Conservation (phyloP, 1,140 invertebrate genomes). For the Brachionus manjavacas region DNA sequence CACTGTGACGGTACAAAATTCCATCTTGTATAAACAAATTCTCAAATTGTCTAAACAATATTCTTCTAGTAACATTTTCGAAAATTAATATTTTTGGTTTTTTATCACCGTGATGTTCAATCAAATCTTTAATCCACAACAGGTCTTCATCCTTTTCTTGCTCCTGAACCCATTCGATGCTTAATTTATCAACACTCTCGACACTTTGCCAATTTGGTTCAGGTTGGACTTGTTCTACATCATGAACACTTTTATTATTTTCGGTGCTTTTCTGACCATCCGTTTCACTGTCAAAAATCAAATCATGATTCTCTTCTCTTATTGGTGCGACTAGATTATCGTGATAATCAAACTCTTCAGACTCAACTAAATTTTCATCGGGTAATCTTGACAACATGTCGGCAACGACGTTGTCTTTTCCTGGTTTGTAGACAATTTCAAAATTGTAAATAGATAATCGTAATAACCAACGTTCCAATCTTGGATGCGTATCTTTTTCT, state of each 20-base stretch:
- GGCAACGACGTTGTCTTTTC: not conserved
- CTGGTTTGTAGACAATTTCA: not conserved
- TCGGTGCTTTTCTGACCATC: not conserved
- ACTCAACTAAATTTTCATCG: not conserved
- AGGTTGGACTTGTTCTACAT: not conserved
- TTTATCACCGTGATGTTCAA: conserved; percentile 2
- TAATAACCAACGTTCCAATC: conserved; percentile 4
- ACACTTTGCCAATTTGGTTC: not conserved
- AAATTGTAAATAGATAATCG: not conserved
- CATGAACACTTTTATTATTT: not conserved
- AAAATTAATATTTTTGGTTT: conserved; percentile 25
- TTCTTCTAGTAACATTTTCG: not conserved
- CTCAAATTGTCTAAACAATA: conserved; percentile 3
- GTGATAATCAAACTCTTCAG: not conserved
- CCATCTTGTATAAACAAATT: not conserved
- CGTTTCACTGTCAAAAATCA: not conserved
- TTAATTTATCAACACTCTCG: not conserved
- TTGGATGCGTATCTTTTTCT: conserved; percentile 38
- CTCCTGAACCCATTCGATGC: not conserved
- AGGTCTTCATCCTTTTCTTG: not conserved
- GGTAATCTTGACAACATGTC: not conserved
- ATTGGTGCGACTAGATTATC: not conserved
- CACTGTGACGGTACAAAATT: not conserved
- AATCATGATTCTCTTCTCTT: not conserved
- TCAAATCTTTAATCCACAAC: not conserved